Conservation (phyloP, 2,888 invertebrate genomes). For the Drosophila yooni region DNA sequence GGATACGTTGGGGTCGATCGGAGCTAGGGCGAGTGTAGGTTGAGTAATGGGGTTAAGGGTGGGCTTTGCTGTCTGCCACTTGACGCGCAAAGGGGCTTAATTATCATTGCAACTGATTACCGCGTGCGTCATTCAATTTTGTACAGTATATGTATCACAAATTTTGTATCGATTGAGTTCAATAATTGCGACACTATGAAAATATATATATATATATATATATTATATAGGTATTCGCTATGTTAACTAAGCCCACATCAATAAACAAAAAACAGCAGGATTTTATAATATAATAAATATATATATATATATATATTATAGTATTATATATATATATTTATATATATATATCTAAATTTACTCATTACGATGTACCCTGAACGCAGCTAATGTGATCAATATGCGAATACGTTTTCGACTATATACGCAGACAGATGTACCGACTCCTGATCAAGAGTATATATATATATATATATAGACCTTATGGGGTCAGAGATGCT, state of each 20-base stretch:
- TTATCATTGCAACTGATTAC: constrained; percentile 43
- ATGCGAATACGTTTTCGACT: background rate
- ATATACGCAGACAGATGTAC: background rate
- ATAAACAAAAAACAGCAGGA: background rate
- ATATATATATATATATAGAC: background rate
- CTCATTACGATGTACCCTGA: background rate
- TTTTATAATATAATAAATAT: background rate
- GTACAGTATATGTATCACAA: background rate
- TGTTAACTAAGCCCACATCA: background rate
- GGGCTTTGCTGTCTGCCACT: background rate
- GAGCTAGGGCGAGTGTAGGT: background rate
- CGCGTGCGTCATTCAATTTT: constrained; percentile 35
- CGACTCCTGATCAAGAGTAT: background rate
- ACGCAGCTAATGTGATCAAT: background rate
- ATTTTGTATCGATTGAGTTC: constrained; percentile 24
- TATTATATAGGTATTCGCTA: background rate
- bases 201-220: background rate
- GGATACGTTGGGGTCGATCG: background rate
- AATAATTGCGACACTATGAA: background rate
- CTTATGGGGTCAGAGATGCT: background rate
- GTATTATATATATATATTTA: too few species aligned
- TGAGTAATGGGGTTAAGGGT: background rate
- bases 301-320: background rate
- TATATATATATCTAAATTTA: too few species aligned
- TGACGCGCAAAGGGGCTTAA: constrained; percentile 11